Percentiles rank a stretch among this genome's conserved stretches.
Conservation (phyloP, 2,113 vertebrate genomes). For the Pseudolaguvia tuberculata region DNA sequence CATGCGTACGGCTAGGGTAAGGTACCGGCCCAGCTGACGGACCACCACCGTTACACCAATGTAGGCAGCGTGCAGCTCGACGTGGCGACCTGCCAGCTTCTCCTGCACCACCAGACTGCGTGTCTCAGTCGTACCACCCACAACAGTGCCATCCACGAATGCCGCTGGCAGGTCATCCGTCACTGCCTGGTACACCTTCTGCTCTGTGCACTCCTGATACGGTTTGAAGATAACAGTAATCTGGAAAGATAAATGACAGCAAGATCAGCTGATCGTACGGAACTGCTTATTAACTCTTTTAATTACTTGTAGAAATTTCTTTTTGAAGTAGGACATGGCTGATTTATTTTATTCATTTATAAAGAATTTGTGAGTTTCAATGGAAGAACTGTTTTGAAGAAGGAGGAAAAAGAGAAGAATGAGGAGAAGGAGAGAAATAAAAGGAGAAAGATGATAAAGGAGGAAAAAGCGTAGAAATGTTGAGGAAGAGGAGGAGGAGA, state of each 20-base stretch:
- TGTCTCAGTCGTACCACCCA: slow-evolving; percentile 66
- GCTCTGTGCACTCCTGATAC: slow-evolving; percentile 86
- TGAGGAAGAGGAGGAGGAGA: no score
- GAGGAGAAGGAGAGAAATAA: no score
- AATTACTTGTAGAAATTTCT: no score
- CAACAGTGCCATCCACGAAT: slow-evolving; percentile 89
- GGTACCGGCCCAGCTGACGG: slow-evolving; percentile 84
- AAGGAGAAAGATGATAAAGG: no score
- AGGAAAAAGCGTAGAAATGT: no score
- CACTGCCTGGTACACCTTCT: slow-evolving; percentile 94
- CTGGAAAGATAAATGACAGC: slow-evolving; percentile 54
- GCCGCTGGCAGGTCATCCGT: slow-evolving; percentile 89
- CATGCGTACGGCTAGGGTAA: slow-evolving; percentile 87
- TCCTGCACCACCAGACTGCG: slow-evolving; percentile 84
- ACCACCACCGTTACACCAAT: slow-evolving; percentile 87
- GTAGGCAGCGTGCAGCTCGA: slow-evolving; percentile 88
- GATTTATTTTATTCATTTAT: no score
- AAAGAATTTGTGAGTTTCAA: no score
- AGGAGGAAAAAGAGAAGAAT: no score
- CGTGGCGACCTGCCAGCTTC: slow-evolving; percentile 73
- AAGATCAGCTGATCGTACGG: background rate
- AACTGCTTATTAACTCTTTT: no score
- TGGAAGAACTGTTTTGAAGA: no score
- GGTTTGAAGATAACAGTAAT: slow-evolving; percentile 96
- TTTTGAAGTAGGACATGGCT: no score